These are phyloP conservation scores for Thamnophis elegans DNA, from an alignment of 2,797 vertebrate species.

Conservation along the genomic window DNA sequence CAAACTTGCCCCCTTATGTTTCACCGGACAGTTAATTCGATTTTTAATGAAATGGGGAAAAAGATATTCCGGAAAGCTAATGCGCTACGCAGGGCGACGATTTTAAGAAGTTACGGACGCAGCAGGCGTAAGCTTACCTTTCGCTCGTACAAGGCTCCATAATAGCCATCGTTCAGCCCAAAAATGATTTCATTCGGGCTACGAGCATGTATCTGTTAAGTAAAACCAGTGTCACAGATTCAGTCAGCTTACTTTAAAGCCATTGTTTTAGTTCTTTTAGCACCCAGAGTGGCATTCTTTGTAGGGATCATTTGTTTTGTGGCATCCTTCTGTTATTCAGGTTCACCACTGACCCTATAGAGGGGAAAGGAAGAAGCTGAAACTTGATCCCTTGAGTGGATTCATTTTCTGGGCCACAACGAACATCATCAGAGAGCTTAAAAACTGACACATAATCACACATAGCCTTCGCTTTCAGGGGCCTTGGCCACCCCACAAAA, in stretches of 20 bases:
- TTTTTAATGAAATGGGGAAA: neutral
- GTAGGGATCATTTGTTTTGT: neutral
- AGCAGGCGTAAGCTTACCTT: conserved; percentile 76
- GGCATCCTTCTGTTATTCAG: neutral
- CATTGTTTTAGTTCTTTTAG: neutral
- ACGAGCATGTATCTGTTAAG: conserved; percentile 87
- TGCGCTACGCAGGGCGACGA: too few species aligned
- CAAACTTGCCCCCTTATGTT: neutral
- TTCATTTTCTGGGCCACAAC: neutral
- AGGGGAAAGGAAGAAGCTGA: neutral
- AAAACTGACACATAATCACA: neutral
- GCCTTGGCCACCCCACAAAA: neutral
- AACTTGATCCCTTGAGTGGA: neutral
- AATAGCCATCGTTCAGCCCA: conserved; percentile 97
- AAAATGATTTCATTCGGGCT: conserved; percentile 98
- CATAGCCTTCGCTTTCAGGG: neutral
- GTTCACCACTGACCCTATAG: neutral
- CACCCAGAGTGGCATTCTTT: neutral
- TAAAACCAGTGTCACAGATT: conserved; percentile 2
- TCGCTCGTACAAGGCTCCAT: conserved; percentile 92
- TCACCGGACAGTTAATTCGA: neutral
- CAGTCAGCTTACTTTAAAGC: neutral
- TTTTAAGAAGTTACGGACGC: neutral
- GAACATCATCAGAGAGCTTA: neutral
- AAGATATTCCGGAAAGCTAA: neutral